Conservation (phyloP, 2,797 vertebrate species). For the Cyprinella venusta region DNA sequence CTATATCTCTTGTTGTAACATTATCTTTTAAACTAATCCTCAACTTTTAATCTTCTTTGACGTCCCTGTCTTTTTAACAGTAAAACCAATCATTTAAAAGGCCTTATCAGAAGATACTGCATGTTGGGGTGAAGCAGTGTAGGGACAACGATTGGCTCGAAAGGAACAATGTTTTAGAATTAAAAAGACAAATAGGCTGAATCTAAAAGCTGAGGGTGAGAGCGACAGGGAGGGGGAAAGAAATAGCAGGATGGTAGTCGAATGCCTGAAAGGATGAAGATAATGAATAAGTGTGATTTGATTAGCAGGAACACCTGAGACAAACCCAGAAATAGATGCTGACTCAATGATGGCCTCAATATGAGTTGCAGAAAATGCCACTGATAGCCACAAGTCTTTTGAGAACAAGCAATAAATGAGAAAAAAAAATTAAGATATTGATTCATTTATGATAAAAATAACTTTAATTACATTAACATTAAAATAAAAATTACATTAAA, state of each 20-base stretch:
- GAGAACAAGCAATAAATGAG: slow-evolving; percentile 37
- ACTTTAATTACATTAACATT: too few species aligned
- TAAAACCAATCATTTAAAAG: slow-evolving; percentile 25
- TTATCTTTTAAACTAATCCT: slow-evolving; percentile 18
- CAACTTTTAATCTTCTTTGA: slow-evolving; percentile 1
- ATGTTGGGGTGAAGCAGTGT: background rate
- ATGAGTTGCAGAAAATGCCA: slow-evolving; percentile 48
- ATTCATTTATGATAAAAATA: background rate
- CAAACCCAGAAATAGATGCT: slow-evolving; percentile 57
- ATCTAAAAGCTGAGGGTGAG: slow-evolving; percentile 25
- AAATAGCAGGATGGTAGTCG: slow-evolving; percentile 41
- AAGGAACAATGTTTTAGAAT: slow-evolving; percentile 38
- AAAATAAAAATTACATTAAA: too few species aligned
- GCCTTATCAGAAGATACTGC: background rate
- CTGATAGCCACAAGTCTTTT: slow-evolving; percentile 36
- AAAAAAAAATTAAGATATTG: background rate
- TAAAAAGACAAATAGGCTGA: slow-evolving; percentile 42
- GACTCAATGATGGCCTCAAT: slow-evolving; percentile 53
- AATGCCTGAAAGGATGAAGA: slow-evolving; percentile 54
- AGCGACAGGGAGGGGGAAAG: slow-evolving; percentile 20
- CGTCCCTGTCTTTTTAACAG: background rate
- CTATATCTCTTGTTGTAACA: background rate
- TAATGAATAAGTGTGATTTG: slow-evolving; percentile 60
- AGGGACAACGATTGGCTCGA: slow-evolving; percentile 17
- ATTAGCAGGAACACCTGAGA: slow-evolving; percentile 59